Percentiles rank a stretch among this genome's conserved stretches.
Evolutionary conservation across 2,888 invertebrate species (phyloP).

Genomic region (Leucophora obtusa): DNA sequence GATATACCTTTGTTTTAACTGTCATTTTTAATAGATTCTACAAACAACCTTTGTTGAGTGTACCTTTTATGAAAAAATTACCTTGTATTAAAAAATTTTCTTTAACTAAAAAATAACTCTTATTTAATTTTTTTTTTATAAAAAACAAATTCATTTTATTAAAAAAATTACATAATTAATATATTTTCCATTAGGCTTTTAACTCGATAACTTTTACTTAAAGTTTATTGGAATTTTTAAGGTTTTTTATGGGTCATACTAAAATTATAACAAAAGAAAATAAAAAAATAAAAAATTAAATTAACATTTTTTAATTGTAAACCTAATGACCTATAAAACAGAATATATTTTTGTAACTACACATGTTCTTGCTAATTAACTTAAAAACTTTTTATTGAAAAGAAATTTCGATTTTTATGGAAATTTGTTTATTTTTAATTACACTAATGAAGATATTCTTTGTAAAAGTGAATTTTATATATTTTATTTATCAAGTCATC

Average conservation of each 20-base stretch:
- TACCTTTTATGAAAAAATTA: no score
- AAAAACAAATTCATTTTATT: no score
- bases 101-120: no score
- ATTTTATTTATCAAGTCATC: neutral
- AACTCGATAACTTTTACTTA: neutral
- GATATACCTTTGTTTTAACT: no score
- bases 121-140: no score
- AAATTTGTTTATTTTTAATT: conserved; percentile 21
- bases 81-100: no score
- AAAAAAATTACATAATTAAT: no score
- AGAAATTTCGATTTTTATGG: conserved; percentile 22
- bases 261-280: neutral
- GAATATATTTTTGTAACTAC: conserved; percentile 8
- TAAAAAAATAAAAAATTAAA: no score
- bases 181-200: no score
- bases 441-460: conserved; percentile 26
- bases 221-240: neutral
- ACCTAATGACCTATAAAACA: conserved; percentile 1
- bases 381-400: neutral
- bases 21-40: no score
- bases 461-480: conserved; percentile 40
- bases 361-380: conserved; percentile 26
- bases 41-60: no score
- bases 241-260: neutral
- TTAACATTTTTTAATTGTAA: no score